phyloP scores from a whole-genome alignment of 2,113 vertebrate species.

The Melospiza georgiana region DNA sequence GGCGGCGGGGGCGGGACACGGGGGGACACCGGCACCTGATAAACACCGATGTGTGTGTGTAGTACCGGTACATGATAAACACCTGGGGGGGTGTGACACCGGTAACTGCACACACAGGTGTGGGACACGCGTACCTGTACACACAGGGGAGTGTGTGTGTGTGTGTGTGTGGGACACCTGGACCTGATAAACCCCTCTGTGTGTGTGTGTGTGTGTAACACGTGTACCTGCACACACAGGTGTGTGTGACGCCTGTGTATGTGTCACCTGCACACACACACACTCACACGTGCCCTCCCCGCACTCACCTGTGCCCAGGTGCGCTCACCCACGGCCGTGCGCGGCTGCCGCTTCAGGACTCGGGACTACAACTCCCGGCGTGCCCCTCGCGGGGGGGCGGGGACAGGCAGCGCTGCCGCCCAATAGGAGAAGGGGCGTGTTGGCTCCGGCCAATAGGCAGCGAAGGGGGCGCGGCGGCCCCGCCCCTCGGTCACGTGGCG shows the following conservation, averaged over 20 bases:
- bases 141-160: not conserved
- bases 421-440: not conserved
- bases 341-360: not conserved
- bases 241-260: no score
- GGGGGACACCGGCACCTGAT: not conserved
- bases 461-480: not conserved
- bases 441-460: not conserved
- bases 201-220: not conserved
- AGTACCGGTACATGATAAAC: no score
- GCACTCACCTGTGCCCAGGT: not conserved
- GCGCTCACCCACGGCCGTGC: not conserved
- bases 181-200: no score
- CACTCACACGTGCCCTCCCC: not conserved
- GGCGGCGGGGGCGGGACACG: not conserved
- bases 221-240: no score
- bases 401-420: fast-evolving
- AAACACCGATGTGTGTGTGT: no score
- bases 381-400: not conserved
- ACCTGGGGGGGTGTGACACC: not conserved
- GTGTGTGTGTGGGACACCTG: not conserved
- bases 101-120: not conserved
- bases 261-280: not conserved
- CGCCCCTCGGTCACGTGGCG: not conserved
- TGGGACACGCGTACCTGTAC: not conserved
- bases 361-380: not conserved